Conservation (phyloP, 2,113 vertebrate species). For the Vulpes vulpes region DNA sequence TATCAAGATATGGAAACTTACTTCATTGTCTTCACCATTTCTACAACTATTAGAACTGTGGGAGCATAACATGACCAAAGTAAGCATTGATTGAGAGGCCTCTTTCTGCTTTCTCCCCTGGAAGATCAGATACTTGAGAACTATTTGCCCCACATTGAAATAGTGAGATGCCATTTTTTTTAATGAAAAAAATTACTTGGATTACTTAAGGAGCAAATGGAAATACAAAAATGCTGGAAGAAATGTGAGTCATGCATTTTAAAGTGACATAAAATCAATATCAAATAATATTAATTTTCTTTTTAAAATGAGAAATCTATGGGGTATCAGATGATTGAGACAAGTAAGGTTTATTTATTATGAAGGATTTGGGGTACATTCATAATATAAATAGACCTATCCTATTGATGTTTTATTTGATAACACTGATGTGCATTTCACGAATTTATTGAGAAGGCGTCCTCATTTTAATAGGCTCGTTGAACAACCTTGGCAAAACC, state of each 20-base stretch:
- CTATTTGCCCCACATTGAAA: not conserved
- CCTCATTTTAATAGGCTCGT: too few relatives aligned
- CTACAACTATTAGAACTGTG: not conserved
- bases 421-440: too few relatives aligned
- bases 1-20: not conserved
- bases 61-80: not conserved
- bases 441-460: too few relatives aligned
- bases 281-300: too few relatives aligned
- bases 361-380: too few relatives aligned
- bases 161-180: not conserved
- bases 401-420: too few relatives aligned
- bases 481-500: too few relatives aligned
- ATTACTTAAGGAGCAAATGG: constrained; percentile 28
- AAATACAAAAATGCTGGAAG: constrained; percentile 23
- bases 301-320: too few relatives aligned
- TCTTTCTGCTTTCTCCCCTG: not conserved
- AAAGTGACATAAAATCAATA: too few relatives aligned
- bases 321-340: too few relatives aligned
- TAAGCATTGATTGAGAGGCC: not conserved
- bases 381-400: too few relatives aligned
- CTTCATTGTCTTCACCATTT: not conserved
- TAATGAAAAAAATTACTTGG: constrained; percentile 13
- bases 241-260: constrained; percentile 14
- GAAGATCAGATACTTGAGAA: constrained; percentile 17
- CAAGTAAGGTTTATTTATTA: too few relatives aligned